Evolutionary conservation across 2,113 vertebrate genomes (phyloP).

Genomic region (Tricholaema leucomelas): DNA sequence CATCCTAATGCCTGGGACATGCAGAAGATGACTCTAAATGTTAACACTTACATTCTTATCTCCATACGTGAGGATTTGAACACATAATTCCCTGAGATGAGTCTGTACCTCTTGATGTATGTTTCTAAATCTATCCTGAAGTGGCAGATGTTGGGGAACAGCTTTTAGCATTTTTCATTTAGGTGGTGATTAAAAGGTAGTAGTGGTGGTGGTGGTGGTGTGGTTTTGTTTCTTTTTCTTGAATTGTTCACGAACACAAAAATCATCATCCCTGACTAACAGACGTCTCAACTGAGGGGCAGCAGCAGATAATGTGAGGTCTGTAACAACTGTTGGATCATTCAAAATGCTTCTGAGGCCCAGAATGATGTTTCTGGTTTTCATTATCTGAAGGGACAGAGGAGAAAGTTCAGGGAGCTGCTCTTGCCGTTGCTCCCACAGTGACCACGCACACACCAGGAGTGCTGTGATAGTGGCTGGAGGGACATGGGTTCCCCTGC

Average conservation of each 20-base stretch:
- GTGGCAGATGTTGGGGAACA: conserved; percentile 73
- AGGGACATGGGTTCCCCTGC: conserved; percentile 15
- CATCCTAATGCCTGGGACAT: conserved; percentile 43
- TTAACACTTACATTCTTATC: conserved; percentile 59
- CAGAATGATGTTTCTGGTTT: conserved; percentile 22
- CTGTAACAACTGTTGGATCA: conserved; percentile 28
- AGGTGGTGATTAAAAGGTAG: conserved; percentile 74
- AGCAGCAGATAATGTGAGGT: conserved; percentile 46
- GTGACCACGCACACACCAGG: fast-evolving
- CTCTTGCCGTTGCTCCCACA: neutral
- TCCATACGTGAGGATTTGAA: conserved; percentile 65
- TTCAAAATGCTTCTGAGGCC: neutral
- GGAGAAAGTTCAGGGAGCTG: conserved; percentile 45
- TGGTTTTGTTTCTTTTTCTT: neutral
- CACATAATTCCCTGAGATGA: conserved; percentile 70
- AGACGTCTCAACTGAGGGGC: conserved; percentile 50
- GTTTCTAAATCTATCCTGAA: conserved; percentile 72
- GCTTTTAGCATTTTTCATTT: conserved; percentile 69
- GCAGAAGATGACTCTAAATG: conserved; percentile 27
- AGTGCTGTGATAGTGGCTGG: fast-evolving
- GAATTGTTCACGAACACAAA: conserved; percentile 55
- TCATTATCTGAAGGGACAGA: conserved; percentile 19
- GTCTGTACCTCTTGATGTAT: conserved; percentile 73
- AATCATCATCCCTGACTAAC: conserved; percentile 55
- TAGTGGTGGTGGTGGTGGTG: neutral